These are phyloP conservation scores for Clusia tigrina DNA, from an alignment of 2,888 invertebrate species.

Conservation along the genomic window DNA sequence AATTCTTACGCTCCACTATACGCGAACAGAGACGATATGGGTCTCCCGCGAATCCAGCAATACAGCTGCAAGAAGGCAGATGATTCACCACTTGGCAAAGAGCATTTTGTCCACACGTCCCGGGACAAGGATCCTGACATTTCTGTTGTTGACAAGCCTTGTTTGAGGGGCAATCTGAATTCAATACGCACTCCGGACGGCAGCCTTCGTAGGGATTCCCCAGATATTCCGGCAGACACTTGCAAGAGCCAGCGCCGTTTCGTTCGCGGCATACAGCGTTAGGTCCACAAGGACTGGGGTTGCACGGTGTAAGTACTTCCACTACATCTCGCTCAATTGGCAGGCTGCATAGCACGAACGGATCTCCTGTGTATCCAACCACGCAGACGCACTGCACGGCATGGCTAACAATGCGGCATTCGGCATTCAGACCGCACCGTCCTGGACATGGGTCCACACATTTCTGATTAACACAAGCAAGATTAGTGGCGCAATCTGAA, in stretches of 20 bases:
- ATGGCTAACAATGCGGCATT: slow-evolving; percentile 79
- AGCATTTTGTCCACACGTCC: slow-evolving; percentile 79
- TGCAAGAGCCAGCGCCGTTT: slow-evolving; percentile 73
- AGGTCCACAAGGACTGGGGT: slow-evolving; percentile 72
- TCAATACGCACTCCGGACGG: slow-evolving; percentile 77
- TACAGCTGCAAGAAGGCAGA: slow-evolving; percentile 75
- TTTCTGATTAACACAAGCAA: slow-evolving; percentile 79
- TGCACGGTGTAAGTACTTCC: slow-evolving; percentile 69
- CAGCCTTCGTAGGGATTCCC: slow-evolving; percentile 83
- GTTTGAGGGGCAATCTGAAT: slow-evolving; percentile 76
- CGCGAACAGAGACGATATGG: slow-evolving; percentile 72
- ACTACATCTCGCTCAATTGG: slow-evolving; percentile 57
- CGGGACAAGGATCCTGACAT: slow-evolving; percentile 82
- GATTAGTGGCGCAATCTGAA: slow-evolving; percentile 74
- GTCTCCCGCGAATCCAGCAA: slow-evolving; percentile 77
- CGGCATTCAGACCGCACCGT: slow-evolving; percentile 76
- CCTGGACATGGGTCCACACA: slow-evolving; percentile 79
- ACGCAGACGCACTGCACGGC: slow-evolving; percentile 76
- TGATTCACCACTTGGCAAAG: slow-evolving; percentile 78
- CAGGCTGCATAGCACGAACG: slow-evolving; percentile 73
- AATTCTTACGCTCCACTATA: slow-evolving; percentile 67
- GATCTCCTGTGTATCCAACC: slow-evolving; percentile 76
- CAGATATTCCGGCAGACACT: slow-evolving; percentile 75
- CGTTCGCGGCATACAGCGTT: slow-evolving; percentile 78
- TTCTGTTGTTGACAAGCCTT: slow-evolving; percentile 77